phyloP scores from a whole-genome alignment of 2,797 vertebrate genomes.

The Sciurus carolinensis region DNA sequence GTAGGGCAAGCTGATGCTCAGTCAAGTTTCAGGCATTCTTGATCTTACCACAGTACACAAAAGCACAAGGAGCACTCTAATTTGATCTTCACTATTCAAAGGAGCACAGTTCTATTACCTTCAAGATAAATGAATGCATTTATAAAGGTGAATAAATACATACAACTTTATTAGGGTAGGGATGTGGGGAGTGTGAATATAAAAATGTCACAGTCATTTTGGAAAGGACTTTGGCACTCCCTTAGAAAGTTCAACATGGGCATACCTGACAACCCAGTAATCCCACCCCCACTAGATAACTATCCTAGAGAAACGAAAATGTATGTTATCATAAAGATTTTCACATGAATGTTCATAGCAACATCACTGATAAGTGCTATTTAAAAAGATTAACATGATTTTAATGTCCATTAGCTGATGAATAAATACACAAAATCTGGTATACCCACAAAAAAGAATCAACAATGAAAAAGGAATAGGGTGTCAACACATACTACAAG shows the following conservation, averaged over 20 bases:
- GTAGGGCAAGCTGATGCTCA: slow-evolving; percentile 1
- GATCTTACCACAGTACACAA: background rate
- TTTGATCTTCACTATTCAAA: background rate
- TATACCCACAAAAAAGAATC: background rate
- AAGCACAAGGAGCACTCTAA: background rate
- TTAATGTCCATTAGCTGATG: background rate
- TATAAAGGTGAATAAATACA: background rate
- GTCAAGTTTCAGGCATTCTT: background rate
- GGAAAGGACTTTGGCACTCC: background rate
- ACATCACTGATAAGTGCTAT: background rate
- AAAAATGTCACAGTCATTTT: background rate
- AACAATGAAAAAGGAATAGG: background rate
- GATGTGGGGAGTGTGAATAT: background rate
- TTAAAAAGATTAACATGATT: background rate
- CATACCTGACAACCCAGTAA: background rate
- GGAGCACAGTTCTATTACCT: background rate
- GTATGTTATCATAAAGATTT: background rate
- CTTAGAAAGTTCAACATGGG: slow-evolving; percentile 2
- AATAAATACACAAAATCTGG: background rate
- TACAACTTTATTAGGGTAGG: background rate
- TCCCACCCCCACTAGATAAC: background rate
- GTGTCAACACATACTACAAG: background rate
- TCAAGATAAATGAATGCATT: background rate
- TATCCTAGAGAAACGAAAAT: background rate
- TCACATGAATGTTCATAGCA: background rate